These are phyloP conservation scores for Thecocarcelia acutangulata DNA, from an alignment of 2,888 invertebrate genomes.

Conservation along the genomic window DNA sequence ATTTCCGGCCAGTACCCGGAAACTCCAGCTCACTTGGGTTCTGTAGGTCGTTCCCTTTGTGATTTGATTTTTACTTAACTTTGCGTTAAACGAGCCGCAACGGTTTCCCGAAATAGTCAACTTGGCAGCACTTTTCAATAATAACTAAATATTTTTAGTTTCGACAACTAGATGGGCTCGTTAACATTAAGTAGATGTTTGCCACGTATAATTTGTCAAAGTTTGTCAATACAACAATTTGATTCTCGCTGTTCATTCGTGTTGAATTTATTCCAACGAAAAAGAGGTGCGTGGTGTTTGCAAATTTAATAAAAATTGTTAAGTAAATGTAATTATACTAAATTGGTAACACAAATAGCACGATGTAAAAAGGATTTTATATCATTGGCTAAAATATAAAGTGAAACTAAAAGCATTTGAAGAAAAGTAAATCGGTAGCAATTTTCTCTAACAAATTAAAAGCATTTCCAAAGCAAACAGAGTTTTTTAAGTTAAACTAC, in stretches of 20 bases:
- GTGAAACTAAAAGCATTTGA: too few species aligned
- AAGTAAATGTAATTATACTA: slow-evolving; percentile 27
- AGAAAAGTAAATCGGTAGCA: too few species aligned
- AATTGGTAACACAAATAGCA: slow-evolving; percentile 16
- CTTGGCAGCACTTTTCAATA: slow-evolving; percentile 19
- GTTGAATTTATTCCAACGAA: slow-evolving; percentile 71
- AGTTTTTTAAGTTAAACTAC: too few species aligned
- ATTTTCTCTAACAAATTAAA: too few species aligned
- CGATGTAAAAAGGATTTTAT: background rate
- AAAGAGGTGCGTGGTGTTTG: slow-evolving; percentile 71
- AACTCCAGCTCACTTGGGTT: too few species aligned
- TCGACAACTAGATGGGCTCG: slow-evolving; percentile 44
- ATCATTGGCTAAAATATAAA: background rate
- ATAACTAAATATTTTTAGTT: background rate
- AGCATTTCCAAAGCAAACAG: too few species aligned
- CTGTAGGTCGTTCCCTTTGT: too few species aligned
- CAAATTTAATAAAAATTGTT: background rate
- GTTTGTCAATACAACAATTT: slow-evolving; percentile 63
- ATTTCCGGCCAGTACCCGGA: too few species aligned
- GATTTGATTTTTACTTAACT: too few species aligned
- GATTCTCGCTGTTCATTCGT: slow-evolving; percentile 72
- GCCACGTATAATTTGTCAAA: slow-evolving; percentile 65
- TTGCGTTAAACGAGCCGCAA: too few species aligned
- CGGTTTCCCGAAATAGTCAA: background rate
- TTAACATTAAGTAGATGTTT: slow-evolving; percentile 48